Base-by-base conservation (phyloP, 2,888 invertebrate genomes). In the Tetragnatha montana region DNA sequence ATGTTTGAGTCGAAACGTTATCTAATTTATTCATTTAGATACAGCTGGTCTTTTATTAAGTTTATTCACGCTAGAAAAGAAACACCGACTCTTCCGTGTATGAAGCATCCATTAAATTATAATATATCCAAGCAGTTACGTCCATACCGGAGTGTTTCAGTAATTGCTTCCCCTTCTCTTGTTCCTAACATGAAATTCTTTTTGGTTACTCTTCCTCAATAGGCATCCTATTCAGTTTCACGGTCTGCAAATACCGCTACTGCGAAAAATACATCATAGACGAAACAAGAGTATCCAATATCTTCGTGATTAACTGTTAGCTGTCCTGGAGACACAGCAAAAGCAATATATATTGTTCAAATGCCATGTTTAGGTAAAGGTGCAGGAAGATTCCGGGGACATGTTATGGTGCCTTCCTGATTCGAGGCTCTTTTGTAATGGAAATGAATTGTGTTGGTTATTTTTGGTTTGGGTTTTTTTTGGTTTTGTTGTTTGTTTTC, bases 261-360 rank as follows among this genome's bases (percentile, higher is more conserved):
- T 50, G 50, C 78, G 51, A 78, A 78, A 78, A 78, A 78, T 51
- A 78, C 19, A 78, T 78, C 78, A 78, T 51, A 51, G 19, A 47
- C 47, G n/a, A 47, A 10, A 47, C 50, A 49, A 49, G 19, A 21
- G 50, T 50, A 50, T 78, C 78, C 78, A 78, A 78, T 78, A 78
- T 78, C 19, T 78, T 50, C 78, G 19, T 78, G 78, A 80, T 68
- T 80, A 80, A 80, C 68, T 68, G 35, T 8, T 21, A 22, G 35
- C 68, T 68, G 79, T 60, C 79, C 22, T 8, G 60, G 22, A 14
- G 35, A 35, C 35, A 80, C 35, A 60, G 68, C 51, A 76, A 76
- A 50, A 50, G 19, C 76, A 50, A 76, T 76, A 76, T 21, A 49
- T 76, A 76, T 76, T 76, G n/a, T 76, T 50, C 8, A 50, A 47